phyloP scores from a whole-genome alignment of 1,140 invertebrate species.

The Drosophila rhopaloa region DNA sequence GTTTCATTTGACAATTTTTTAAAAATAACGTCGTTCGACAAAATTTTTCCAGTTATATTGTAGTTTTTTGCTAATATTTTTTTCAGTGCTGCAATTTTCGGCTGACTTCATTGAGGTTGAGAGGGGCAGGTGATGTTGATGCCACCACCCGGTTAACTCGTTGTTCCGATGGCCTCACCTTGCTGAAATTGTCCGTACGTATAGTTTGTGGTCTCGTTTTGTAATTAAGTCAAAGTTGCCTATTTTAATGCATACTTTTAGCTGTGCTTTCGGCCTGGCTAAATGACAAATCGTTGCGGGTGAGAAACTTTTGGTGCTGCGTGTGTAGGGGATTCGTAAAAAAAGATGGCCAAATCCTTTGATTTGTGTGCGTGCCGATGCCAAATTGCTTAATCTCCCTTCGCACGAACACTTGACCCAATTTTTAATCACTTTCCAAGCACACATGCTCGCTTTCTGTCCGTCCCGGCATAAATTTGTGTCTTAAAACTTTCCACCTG shows the following conservation, averaged over 20 bases:
- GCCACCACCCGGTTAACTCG: slow-evolving; percentile 49
- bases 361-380: slow-evolving; percentile 71
- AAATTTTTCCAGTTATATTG: background rate
- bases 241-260: slow-evolving; percentile 44
- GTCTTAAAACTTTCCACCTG: slow-evolving; percentile 68
- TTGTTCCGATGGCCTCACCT: slow-evolving; percentile 25
- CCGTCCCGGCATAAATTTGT: slow-evolving; percentile 70
- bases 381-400: slow-evolving; percentile 77
- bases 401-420: slow-evolving; percentile 78
- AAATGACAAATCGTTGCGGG: slow-evolving; percentile 51
- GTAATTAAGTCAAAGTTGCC: slow-evolving; percentile 63
- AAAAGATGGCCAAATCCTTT: slow-evolving; percentile 72
- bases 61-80: background rate
- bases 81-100: slow-evolving; percentile 4
- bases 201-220: slow-evolving; percentile 57
- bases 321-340: slow-evolving; percentile 19
- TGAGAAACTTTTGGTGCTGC: slow-evolving; percentile 28
- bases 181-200: slow-evolving; percentile 23
- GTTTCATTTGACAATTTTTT: no score
- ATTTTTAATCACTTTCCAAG: slow-evolving; percentile 80
- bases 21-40: background rate
- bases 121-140: slow-evolving; percentile 36
- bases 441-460: slow-evolving; percentile 58
- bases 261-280: slow-evolving; percentile 3
- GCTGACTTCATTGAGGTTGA: background rate